Evolutionary conservation across 2,113 vertebrate genomes (phyloP), one percentile per base, ranked within the genome.

Genomic region (Charadrius vociferus): DNA sequence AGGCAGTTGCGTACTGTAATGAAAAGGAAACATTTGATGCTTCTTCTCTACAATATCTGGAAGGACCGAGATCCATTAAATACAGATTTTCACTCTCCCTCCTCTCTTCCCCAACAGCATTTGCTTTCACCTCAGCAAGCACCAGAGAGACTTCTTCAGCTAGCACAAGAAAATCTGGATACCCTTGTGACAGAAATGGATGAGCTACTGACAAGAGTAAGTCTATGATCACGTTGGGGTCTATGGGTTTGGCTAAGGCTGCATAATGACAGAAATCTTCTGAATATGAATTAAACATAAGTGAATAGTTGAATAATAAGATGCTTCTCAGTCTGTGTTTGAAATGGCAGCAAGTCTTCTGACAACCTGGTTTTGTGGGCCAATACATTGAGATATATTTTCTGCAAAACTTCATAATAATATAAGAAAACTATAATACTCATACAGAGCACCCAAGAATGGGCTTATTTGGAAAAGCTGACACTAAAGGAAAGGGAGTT

Each of bases 91-190:
- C 70, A 55, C 22, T 67, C 62, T 81, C 16, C 23, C 9, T 56
- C 14, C 43, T 81, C 61, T 72, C 20, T 82, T 90, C 56, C 29
- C 45, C 70, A 59, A 88, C 98, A 99, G 99, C 99, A 99, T 98
- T 98, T 99, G 98, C 98, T 99, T 62, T 99, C 99, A n/a, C 99
- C 99, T 85, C 99, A 99, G 97, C 98, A 98, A 97, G 99, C 99
- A 83, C 99, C 99, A 19, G 99, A 99, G 97, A 99, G 99, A 93
- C 99, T 99, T 95, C 97, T 99, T 95, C 98, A 99, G 94, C 96
- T 99, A 97, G 99, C 99, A 39, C 99, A 98, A 95, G 99, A 98
- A 97, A 99, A 99, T 96, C 97, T 99, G 97, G 98, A 98, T 95
- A 99, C 98, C 2, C 98, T 99, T 59, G 98, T 99, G 86, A 98